Conservation (phyloP, 2,888 invertebrate genomes). For the Diploptera punctata region DNA sequence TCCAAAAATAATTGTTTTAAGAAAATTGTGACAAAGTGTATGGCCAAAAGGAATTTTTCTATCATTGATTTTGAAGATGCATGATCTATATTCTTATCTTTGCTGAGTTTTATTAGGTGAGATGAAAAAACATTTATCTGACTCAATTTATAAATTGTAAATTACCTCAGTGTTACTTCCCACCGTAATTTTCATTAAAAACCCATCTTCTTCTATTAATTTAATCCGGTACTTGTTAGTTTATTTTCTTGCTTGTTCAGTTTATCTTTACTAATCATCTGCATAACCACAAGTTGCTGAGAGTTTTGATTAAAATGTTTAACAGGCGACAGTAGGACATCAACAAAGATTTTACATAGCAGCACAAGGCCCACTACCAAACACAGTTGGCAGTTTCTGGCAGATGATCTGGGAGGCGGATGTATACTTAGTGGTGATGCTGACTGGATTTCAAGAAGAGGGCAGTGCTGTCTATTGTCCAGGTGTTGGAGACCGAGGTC, state of each 20-base stretch:
- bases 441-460: constrained; percentile 66
- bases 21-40: too few species aligned
- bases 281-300: neutral
- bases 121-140: too few species aligned
- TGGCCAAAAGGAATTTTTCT: too few species aligned
- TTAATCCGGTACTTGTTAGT: neutral
- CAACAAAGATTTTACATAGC: constrained; percentile 87
- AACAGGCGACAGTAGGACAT: constrained; percentile 80
- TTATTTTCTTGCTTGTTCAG: neutral
- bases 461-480: constrained; percentile 64
- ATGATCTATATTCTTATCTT: too few species aligned
- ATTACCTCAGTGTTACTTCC: too few species aligned
- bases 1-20: too few species aligned
- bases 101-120: too few species aligned
- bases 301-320: neutral
- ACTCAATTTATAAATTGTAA: too few species aligned
- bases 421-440: constrained; percentile 79
- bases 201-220: too few species aligned
- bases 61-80: too few species aligned
- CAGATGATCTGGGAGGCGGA: constrained; percentile 91
- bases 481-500: constrained; percentile 62
- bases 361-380: constrained; percentile 70
- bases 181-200: too few species aligned
- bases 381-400: constrained; percentile 77
- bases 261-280: too few species aligned